Base-by-base conservation (phyloP, 1,140 invertebrate species). In the Drosophila orosa region DNA sequence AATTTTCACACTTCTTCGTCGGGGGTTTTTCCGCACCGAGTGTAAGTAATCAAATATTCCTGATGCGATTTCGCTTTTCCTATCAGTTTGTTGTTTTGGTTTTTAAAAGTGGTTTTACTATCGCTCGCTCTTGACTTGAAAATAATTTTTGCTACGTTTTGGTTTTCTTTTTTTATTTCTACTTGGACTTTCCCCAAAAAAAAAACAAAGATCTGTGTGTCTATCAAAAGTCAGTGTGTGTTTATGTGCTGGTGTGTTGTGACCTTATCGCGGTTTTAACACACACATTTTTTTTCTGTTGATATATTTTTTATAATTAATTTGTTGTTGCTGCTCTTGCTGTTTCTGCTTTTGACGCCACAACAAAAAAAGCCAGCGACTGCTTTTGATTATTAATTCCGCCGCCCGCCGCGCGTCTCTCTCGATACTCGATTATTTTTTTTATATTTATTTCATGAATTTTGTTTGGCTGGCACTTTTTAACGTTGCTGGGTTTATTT, bases 301-400 rank as follows among this genome's bases (percentile, higher is more conserved):
- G 80, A 73, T 79, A 79, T 80, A 79, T 80, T 79, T 79, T 78
- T 83, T 84, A 83, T 83, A 83, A 84, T 83, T 84, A 75, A 80
- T 84, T 75, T 84, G 65, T 78, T 83, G 76, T 59, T 60, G 52
- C 42, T 59, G 39, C 45, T 10, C 13, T 67, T 24, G 57, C n/a
- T n/a, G 44, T 47, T 47, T 47, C 66, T 35, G 55, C 31, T 61
- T 47, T 62, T 61, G 33, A 59, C 27, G 37, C 56, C 52, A 13
- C 29, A 76, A 48, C 56, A 54, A 77, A 57, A 65, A 65, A 58
- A 42, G 37, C 35, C 13, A 56, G 54, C 57, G 57, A 67, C 31
- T 31, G 35, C 48, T 25, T 68, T 71, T 67, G 65, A 68, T 68
- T 66, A 68, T 66, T 65, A 50, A 42, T 47, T 50, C 27, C 42